Evolutionary conservation across 2,888 invertebrate species (phyloP).

Genomic region (Clusia tigrina): DNA sequence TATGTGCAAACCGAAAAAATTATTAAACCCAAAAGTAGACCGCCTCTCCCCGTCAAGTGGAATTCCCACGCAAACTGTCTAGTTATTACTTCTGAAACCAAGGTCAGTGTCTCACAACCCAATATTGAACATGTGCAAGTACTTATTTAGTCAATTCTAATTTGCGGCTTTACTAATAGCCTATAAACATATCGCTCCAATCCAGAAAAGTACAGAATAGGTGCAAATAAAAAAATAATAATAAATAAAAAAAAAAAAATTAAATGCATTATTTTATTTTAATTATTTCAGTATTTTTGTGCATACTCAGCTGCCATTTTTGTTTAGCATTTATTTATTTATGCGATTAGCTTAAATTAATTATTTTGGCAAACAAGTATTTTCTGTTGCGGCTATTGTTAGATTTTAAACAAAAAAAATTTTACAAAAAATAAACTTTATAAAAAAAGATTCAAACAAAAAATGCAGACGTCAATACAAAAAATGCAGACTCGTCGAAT

Average conservation of each 20-base stretch:
- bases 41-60: no score
- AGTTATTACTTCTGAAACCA: slow-evolving; percentile 19
- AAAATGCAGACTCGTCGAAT: no score
- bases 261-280: slow-evolving; percentile 29
- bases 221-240: slow-evolving; percentile 9
- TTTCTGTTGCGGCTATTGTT: slow-evolving; percentile 18
- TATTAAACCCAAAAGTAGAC: no score
- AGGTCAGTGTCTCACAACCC: slow-evolving; percentile 6
- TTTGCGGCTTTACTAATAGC: slow-evolving; percentile 14
- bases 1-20: no score
- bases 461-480: no score
- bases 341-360: slow-evolving; percentile 40
- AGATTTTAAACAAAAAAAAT: slow-evolving; percentile 4
- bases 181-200: slow-evolving; percentile 13
- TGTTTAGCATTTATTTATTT: slow-evolving; percentile 32
- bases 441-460: no score
- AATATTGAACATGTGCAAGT: slow-evolving; percentile 1
- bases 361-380: slow-evolving; percentile 43
- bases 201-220: background rate
- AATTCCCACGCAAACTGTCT: no score
- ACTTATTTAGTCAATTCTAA: slow-evolving; percentile 19
- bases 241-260: no score
- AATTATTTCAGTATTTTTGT: slow-evolving; percentile 17
- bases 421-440: background rate
- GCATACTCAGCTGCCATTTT: slow-evolving; percentile 20